Evolutionary conservation across 2,888 invertebrate species (phyloP), one percentile per base, ranked within the genome.

Genomic region (Acronicta alni): DNA sequence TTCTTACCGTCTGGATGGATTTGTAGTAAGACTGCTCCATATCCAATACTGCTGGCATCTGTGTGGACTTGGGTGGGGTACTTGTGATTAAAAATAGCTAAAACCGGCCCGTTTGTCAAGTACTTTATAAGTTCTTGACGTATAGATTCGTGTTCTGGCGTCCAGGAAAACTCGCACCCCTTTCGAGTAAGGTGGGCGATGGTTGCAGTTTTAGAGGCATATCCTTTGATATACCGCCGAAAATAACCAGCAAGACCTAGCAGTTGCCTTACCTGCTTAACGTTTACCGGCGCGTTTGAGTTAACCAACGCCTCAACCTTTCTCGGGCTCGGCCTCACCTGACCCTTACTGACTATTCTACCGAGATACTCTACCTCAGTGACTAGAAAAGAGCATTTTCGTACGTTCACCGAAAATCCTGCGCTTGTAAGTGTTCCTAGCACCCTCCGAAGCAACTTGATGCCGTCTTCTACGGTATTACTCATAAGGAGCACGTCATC

Each of bases 381-480:
- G 0, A 14, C 14, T 0, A 62, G n/a, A 17, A 68, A 68, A 0
- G 64, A 35, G 20, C 65, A 62, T 12, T 65, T 69, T 14, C 17
- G 48, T n/a, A 47, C 45, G 16, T 59, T 65, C 3, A 47, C 47
- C 14, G 62, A 75, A 67, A 62, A 64, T 20, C 58, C 60, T 18
- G 55, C 51, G 10, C 32, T 17, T 2, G 48, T 72, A 38, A 54
- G 61, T 0, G 12, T 59, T 9, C 30, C 43, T 26, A 55, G 55
- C 42, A 61, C 47, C 14, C 23, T 5, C 1, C 23, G 20, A 6
- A 56, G 14, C 12, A 43, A 7, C 0, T 6, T 1, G 1, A 55
- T 15, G 0, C 46, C 55, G 3, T 55, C 41, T 5, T 7, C 8
- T 8, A 54, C 10, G 1, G 12, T 12, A 12, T 14, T 14, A 17